phyloP scores from a whole-genome alignment of 2,113 vertebrate genomes.

The Carollia perspicillata region DNA sequence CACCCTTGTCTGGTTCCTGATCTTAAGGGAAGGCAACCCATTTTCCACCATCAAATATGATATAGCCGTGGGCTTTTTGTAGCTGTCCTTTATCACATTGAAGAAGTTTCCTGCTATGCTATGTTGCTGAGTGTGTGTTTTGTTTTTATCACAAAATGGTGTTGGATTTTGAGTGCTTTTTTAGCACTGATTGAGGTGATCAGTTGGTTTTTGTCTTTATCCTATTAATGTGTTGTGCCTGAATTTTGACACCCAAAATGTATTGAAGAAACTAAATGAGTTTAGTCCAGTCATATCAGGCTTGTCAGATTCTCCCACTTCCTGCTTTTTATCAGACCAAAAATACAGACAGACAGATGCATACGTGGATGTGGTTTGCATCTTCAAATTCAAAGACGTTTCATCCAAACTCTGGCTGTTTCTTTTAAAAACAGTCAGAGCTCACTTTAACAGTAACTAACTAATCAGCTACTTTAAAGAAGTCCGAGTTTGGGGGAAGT shows the following conservation, averaged over 20 bases:
- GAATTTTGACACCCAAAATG: conserved; percentile 30
- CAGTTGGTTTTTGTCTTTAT: not conserved
- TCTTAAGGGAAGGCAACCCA: not conserved
- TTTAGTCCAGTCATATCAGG: conserved; percentile 76
- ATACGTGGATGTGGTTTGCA: conserved; percentile 79
- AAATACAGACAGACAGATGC: conserved; percentile 68
- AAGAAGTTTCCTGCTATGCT: not conserved
- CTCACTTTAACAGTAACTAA: conserved; percentile 74
- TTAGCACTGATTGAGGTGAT: not conserved
- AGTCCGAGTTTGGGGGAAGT: conserved; percentile 43
- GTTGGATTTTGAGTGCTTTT: not conserved
- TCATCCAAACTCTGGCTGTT: conserved; percentile 65
- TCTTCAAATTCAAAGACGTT: conserved; percentile 72
- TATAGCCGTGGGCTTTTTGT: not conserved
- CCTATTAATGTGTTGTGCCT: not conserved
- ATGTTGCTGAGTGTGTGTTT: not conserved
- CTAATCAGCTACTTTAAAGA: conserved; percentile 79
- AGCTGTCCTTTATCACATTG: not conserved
- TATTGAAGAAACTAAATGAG: conserved; percentile 71
- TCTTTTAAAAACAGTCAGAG: conserved; percentile 74
- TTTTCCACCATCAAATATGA: not conserved
- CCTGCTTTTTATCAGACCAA: conserved; percentile 81
- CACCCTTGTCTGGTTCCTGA: not conserved
- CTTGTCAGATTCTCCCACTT: conserved; percentile 79
- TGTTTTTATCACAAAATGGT: not conserved